phyloP scores from a whole-genome alignment of 2,888 invertebrate genomes.

The Cerastoderma edule region DNA sequence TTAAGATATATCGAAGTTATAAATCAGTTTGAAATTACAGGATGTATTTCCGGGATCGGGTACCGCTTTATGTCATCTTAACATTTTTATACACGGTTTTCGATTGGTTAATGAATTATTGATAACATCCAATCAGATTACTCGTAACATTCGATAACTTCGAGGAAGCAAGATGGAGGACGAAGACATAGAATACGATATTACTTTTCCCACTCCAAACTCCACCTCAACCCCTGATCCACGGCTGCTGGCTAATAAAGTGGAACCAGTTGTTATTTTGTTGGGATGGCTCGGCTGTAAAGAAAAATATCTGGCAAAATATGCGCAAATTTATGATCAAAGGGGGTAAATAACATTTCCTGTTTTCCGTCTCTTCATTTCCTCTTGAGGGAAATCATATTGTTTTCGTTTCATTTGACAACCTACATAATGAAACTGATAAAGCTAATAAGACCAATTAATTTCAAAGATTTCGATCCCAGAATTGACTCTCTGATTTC shows the following conservation, averaged over 20 bases:
- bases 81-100: not conserved
- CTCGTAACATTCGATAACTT: slow-evolving; percentile 18
- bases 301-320: slow-evolving; percentile 91
- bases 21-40: too few relatives aligned
- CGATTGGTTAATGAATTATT: not conserved
- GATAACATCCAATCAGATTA: slow-evolving; percentile 24
- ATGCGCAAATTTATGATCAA: slow-evolving; percentile 91
- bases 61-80: not conserved
- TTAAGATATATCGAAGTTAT: too few relatives aligned
- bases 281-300: slow-evolving; percentile 93
- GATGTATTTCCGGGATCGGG: not conserved
- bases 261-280: slow-evolving; percentile 88
- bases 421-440: too few relatives aligned
- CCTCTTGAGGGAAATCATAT: not conserved
- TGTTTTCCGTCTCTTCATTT: not conserved
- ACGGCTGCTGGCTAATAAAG: slow-evolving; percentile 40
- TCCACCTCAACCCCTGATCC: slow-evolving; percentile 41
- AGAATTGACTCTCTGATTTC: too few relatives aligned
- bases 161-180: slow-evolving; percentile 62
- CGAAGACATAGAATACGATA: slow-evolving; percentile 76
- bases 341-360: slow-evolving; percentile 87
- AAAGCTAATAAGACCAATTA: too few relatives aligned
- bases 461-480: too few relatives aligned
- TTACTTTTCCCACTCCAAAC: slow-evolving; percentile 73
- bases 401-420: too few relatives aligned